Evolutionary conservation across 2,888 invertebrate species (phyloP), one percentile per base, ranked within the genome.

Genomic region (Drosophila maculinotata): DNA sequence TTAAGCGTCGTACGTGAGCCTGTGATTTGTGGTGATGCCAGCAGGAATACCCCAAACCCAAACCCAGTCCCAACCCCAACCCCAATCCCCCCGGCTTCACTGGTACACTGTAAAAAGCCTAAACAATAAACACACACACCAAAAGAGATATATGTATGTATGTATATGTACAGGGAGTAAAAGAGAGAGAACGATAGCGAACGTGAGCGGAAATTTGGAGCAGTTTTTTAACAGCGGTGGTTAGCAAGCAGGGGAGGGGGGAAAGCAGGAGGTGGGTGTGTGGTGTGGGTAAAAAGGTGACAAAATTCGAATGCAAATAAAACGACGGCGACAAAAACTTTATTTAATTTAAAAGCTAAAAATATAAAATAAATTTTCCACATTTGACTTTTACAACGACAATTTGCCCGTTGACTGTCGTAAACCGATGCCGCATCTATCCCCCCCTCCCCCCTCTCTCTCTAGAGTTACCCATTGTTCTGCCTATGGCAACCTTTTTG

Each of bases 361-460:
- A 81, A 81, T 76, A 86, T 79, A 85, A 85, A 82, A 86, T 85
- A 82, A 82, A 82, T 85, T 84, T 81, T 79, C 69, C 83, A 82
- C 87, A 81, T 85, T 84, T 87, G 77, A 77, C 84, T 82, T 86
- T 81, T 74, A 81, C 73, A 84, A 74, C 81, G 77, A 83, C 87
- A 80, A 86, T 81, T 86, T 81, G 82, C 58, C 73, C 65, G 74
- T 66, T 68, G 79, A 63, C 67, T 69, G 72, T 87, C 81, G 87
- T 82, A 80, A 82, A 87, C 65, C 79, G 60, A 58, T 15, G 49
- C 38, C 49, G 12, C 15, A 12, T n/a, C n/a, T n/a, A n/a, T 2
- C 31, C 14, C 51, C 57, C 17, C 14, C 1, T 1, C 30, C 25
- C 14, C 38, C 3, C 9, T 9, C 0, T 9, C 8, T 23, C 1